Evolutionary conservation across 2,888 invertebrate genomes (phyloP), one percentile per base, ranked within the genome.

Genomic region (Pseudanteris insignis): DNA sequence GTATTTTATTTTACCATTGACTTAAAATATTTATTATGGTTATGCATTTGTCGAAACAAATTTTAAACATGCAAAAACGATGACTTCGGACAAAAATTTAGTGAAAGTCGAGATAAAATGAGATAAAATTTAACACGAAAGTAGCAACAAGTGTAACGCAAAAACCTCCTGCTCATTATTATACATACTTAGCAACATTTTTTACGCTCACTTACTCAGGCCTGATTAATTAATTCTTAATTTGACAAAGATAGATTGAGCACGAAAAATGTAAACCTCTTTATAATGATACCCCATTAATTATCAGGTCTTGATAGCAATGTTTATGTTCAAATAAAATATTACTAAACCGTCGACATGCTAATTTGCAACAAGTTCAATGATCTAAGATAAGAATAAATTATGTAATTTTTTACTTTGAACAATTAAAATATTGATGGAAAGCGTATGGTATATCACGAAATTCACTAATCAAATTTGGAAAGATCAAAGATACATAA

Each of bases 71-170:
- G n/a, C n/a, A n/a, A n/a, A n/a, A n/a, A n/a, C n/a, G n/a, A n/a
- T n/a, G n/a, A n/a, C n/a, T n/a, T n/a, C n/a, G n/a, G n/a, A n/a
- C n/a, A n/a, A n/a, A n/a, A n/a, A n/a, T n/a, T n/a, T n/a, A n/a
- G n/a, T n/a, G n/a, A n/a, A n/a, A n/a, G n/a, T 10, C 26, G 30
- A 46, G 40, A 14, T 26, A 46, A 47, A 55, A 55, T 13, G 44
- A 46, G 46, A 28, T 18, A 21, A 34, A 41, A 43, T 57, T 48
- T 40, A 57, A 34, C 25, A 14, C 32, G 30, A 48, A 37, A 36
- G 48, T 44, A 36, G 48, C 43, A 48, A 57, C 57, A 57, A 57
- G 57, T 57, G 48, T 50, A 48, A 57, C 26, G 38, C 32, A 28
- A 38, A 41, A 14, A 57, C 43, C 36, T 57, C 40, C 37, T 41